Evolutionary conservation across 2,797 vertebrate genomes (phyloP), one percentile per base, ranked within the genome.

Genomic region (Chrosomus eos): DNA sequence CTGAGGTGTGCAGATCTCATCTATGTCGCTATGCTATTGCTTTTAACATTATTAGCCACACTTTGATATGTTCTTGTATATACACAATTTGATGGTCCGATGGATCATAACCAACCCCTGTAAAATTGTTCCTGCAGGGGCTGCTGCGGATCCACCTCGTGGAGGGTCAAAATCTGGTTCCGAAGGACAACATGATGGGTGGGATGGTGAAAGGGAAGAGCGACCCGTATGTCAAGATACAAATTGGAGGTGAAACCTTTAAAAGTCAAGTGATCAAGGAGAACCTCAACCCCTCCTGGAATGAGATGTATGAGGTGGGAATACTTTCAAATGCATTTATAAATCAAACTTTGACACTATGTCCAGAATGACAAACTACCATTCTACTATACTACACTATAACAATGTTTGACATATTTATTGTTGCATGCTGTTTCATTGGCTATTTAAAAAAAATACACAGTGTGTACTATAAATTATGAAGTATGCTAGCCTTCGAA

Each of bases 221-320:
- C 16, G 97, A 98, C 88, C 97, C 97, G 4, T 98, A 97, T 0
- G 95, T 95, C 66, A 95, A 95, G 87, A 90, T 97, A 26, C 68
- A 82, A 36, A 45, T 82, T 53, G 80, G 80, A 45, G 80, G 80
- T 43, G 80, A 82, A 72, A 71, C 93, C 10, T 95, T 95, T 87
- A 97, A 96, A 86, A 99, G 98, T 91, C 96, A 93, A 45, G 97
- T 97, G 4, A 92, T 99, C 89, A 96, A 97, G 88, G 92, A 96
- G 90, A 96, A 97, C 74, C 96, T 99, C 68, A 98, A 97, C 91
- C 98, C 98, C 33, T 91, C 92, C 58, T 99, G 98, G 98, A 97
- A 98, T 0, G 98, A 82, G 80, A 82, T 82, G 80, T 82, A 82
- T 43, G 80, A 82, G 80, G 80, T 82, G 36, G 19, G 80, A 95